Evolutionary conservation across 1,140 invertebrate genomes (phyloP).

Genomic region (Palaemon carinicauda): DNA sequence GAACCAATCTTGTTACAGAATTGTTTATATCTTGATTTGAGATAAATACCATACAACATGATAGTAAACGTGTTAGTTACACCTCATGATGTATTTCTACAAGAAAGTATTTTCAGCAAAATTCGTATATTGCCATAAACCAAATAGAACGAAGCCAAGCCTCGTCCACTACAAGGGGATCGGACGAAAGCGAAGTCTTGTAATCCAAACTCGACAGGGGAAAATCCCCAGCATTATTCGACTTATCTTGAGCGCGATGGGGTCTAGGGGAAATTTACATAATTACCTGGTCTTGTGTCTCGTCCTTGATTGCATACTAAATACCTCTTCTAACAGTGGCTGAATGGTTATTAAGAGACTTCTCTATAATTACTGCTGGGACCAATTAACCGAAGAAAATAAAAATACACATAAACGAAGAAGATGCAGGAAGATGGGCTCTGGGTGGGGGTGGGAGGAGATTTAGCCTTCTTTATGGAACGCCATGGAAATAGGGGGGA

Average conservation of each 20-base stretch:
- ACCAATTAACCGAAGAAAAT: not conserved
- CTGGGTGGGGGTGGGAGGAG: too few species aligned
- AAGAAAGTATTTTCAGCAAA: too few species aligned
- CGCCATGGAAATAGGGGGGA: too few species aligned
- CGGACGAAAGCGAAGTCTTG: constrained; percentile 16
- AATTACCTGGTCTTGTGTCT: constrained; percentile 24
- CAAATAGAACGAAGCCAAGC: not conserved
- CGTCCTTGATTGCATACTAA: constrained; percentile 26
- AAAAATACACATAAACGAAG: not conserved
- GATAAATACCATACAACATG: too few species aligned
- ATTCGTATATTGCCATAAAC: too few species aligned
- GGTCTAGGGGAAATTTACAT: constrained; percentile 35
- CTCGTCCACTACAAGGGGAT: not conserved
- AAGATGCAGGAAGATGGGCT: not conserved
- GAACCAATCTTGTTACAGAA: not conserved
- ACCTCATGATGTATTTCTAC: too few species aligned
- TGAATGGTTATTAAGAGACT: constrained; percentile 36
- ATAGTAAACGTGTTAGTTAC: too few species aligned
- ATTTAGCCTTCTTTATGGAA: too few species aligned
- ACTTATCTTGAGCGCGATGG: constrained; percentile 26
- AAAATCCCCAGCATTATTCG: constrained; percentile 34
- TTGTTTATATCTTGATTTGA: too few species aligned
- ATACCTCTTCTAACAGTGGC: constrained; percentile 3
- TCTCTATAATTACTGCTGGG: constrained; percentile 16
- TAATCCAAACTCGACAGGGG: constrained; percentile 34